phyloP scores from a whole-genome alignment of 2,797 vertebrate genomes.

The Aselliscus stoliczkanus region DNA sequence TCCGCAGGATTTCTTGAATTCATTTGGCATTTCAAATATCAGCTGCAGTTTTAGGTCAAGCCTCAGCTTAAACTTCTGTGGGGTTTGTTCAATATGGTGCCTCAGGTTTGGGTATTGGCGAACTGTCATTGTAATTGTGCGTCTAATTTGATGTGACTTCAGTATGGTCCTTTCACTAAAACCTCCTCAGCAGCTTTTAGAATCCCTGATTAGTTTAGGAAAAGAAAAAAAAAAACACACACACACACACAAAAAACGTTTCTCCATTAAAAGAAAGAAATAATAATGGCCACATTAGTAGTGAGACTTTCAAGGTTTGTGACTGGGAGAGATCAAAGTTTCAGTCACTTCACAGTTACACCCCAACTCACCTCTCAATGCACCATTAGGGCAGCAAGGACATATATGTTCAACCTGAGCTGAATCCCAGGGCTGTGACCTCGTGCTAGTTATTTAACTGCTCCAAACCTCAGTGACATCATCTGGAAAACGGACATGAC shows the following conservation, averaged over 20 bases:
- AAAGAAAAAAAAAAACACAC: not conserved
- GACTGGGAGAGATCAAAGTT: not conserved
- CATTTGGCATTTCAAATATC: slow-evolving; percentile 69
- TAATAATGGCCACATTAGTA: not conserved
- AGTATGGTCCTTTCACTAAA: slow-evolving; percentile 52
- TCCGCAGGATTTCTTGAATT: slow-evolving; percentile 69
- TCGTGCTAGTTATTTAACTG: not conserved
- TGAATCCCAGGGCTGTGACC: rapidly evolving
- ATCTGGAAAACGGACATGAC: not conserved
- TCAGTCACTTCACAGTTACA: not conserved
- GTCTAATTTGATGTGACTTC: slow-evolving; percentile 56
- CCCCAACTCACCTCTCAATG: not conserved
- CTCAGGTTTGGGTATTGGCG: slow-evolving; percentile 51
- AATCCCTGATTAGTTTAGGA: slow-evolving; percentile 57
- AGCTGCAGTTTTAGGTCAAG: slow-evolving; percentile 69
- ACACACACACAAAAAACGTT: too few species aligned
- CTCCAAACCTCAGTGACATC: not conserved
- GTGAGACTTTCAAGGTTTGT: not conserved
- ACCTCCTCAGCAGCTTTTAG: slow-evolving; percentile 38
- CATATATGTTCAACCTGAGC: rapidly evolving
- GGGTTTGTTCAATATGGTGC: slow-evolving; percentile 57
- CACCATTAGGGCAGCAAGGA: rapidly evolving
- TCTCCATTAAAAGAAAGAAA: slow-evolving; percentile 31
- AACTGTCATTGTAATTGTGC: slow-evolving; percentile 37
- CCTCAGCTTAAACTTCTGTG: slow-evolving; percentile 67